Base-by-base conservation (phyloP, 2,797 vertebrate species). In the Pristis pectinata region DNA sequence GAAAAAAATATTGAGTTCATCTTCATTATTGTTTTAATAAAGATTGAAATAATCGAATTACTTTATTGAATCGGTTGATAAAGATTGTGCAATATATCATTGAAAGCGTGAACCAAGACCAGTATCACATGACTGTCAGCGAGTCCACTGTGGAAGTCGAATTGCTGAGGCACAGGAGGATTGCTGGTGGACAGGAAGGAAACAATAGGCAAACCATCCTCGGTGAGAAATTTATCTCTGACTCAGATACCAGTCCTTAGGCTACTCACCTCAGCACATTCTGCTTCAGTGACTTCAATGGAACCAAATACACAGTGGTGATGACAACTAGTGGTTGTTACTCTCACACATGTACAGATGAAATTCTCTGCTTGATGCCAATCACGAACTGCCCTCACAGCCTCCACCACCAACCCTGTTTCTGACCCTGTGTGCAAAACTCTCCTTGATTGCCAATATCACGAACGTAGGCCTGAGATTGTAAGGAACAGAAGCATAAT, bases 1-100 rank as follows among this genome's bases (percentile, higher is more conserved):
- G 49, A 34, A 22, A 19, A 30, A 64, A 91, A 15, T 67, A 64
- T n/a, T 56, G 87, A 67, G 17, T 91, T 91, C 22, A 67, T 67
- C n/a, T 41, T 91, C 64, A 91, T 37, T 89, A 89, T 61, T 89
- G 56, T 17, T 64, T 61, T 64, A 61, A 89, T 85, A 89, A 37
- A 37, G 85, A 87, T 53, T 30, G 83, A 30, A 30, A 37, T 64
- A 19, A 22, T n/a, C 17, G 61, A 22, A 5, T 24, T n/a, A 41
- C 87, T 67, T 91, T 91, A 41, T 41, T 41, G 61, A 7, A 22
- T 91, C 37, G 9, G 61, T 41, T 67, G 61, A 2, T 37, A 24
- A 37, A 17, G 15, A 5, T 61, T 49, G 53, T n/a, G 30, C 53
- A 87, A 91, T 41, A 41, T 22, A 67, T 67, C n/a, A 41, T 3